Evolutionary conservation across 2,113 vertebrate species (phyloP).

Genomic region (Crotalus viridis): DNA sequence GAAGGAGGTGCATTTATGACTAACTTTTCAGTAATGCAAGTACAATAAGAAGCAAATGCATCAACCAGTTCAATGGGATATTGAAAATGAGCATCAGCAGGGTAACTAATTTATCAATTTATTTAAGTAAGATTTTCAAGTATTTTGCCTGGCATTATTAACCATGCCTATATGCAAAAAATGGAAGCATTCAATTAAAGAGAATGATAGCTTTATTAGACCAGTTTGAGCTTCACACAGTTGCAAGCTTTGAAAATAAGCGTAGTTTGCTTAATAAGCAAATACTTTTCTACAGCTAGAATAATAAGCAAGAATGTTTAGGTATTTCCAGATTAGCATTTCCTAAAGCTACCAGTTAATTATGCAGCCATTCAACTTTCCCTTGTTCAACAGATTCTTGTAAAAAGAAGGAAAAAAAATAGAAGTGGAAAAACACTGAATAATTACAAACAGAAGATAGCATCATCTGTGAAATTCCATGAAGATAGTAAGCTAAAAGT

Average conservation of each 20-base stretch:
- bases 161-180: constrained; percentile 5
- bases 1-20: constrained; percentile 14
- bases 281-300: background rate
- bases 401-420: background rate
- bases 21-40: constrained; percentile 47
- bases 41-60: constrained; percentile 48
- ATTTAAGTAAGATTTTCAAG: constrained; percentile 40
- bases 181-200: background rate
- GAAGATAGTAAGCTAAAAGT: background rate
- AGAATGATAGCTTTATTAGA: background rate
- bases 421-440: background rate
- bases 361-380: background rate
- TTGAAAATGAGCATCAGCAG: constrained; percentile 35
- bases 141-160: constrained; percentile 35
- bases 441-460: background rate
- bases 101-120: constrained; percentile 47
- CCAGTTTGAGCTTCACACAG: background rate
- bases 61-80: constrained; percentile 47
- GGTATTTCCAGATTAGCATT: background rate
- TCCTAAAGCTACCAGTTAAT: background rate
- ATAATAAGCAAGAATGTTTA: background rate
- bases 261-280: background rate
- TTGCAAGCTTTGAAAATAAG: constrained; percentile 3
- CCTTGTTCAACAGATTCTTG: background rate
- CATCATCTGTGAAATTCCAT: background rate